Evolutionary conservation across 2,888 invertebrate species (phyloP).

Genomic region (Acronicta alni): DNA sequence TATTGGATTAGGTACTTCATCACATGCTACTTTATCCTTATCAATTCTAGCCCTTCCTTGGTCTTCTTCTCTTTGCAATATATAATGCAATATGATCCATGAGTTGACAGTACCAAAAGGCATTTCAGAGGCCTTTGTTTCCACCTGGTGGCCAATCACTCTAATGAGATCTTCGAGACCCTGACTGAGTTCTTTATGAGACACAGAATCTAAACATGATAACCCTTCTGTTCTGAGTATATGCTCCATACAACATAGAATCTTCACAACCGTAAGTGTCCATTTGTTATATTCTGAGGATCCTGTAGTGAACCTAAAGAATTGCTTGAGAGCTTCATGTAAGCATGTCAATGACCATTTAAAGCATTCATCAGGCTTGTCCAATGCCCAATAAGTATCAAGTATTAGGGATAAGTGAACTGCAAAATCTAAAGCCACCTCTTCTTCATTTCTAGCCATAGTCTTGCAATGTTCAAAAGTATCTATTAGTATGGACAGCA

Average conservation of each 20-base stretch:
- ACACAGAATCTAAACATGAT: slow-evolving; percentile 86
- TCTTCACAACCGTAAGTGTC: slow-evolving; percentile 82
- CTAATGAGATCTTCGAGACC: slow-evolving; percentile 93
- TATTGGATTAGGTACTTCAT: slow-evolving; percentile 92
- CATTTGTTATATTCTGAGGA: slow-evolving; percentile 83
- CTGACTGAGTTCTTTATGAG: slow-evolving; percentile 90
- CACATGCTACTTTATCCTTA: slow-evolving; percentile 81
- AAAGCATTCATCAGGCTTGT: slow-evolving; percentile 91
- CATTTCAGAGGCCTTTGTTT: slow-evolving; percentile 91
- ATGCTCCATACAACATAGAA: slow-evolving; percentile 83
- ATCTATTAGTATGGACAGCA: slow-evolving; percentile 91
- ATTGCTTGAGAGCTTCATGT: slow-evolving; percentile 92
- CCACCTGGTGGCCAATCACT: slow-evolving; percentile 94
- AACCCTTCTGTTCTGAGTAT: slow-evolving; percentile 81
- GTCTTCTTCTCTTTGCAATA: slow-evolving; percentile 93
- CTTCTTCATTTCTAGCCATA: slow-evolving; percentile 80
- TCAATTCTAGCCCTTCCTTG: slow-evolving; percentile 89
- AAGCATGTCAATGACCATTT: slow-evolving; percentile 94
- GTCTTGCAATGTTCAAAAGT: slow-evolving; percentile 90
- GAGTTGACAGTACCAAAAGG: slow-evolving; percentile 93
- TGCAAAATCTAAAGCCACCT: slow-evolving; percentile 88
- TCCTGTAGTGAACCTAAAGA: slow-evolving; percentile 84
- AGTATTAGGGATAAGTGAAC: slow-evolving; percentile 90
- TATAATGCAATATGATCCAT: slow-evolving; percentile 95
- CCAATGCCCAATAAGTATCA: slow-evolving; percentile 91